phyloP scores from a whole-genome alignment of 2,797 vertebrate genomes.

The Anas flavirostris region DNA sequence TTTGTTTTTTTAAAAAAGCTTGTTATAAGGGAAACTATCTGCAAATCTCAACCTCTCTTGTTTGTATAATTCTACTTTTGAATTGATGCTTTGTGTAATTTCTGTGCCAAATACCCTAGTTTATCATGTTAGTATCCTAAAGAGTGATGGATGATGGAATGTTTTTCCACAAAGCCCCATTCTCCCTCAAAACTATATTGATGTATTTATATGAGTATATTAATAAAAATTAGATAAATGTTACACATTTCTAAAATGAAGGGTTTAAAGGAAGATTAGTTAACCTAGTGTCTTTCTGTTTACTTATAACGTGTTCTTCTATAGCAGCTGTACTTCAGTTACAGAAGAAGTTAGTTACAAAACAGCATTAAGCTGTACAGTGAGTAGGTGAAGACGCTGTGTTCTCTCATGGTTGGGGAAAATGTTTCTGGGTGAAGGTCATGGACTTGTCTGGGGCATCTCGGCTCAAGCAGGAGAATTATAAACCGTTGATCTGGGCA shows the following conservation, averaged over 20 bases:
- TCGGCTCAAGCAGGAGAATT: background rate
- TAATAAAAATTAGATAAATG: background rate
- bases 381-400: background rate
- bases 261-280: background rate
- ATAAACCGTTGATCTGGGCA: background rate
- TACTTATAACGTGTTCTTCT: background rate
- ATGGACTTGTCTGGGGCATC: background rate
- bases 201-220: background rate
- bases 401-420: background rate
- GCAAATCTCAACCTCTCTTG: background rate
- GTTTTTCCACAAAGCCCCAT: background rate
- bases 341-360: background rate
- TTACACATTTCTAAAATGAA: background rate
- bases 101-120: background rate
- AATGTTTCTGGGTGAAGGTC: background rate
- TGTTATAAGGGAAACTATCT: background rate
- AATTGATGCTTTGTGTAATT: background rate
- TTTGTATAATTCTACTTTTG: background rate
- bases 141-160: background rate
- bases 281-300: background rate
- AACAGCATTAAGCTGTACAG: background rate
- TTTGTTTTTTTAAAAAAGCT: background rate
- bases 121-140: background rate
- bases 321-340: background rate
- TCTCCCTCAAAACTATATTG: background rate